Evolutionary conservation across 37 sponge, comb jelly and placozoan species (phyloP).

Genomic region (Eunapius fragilis): DNA sequence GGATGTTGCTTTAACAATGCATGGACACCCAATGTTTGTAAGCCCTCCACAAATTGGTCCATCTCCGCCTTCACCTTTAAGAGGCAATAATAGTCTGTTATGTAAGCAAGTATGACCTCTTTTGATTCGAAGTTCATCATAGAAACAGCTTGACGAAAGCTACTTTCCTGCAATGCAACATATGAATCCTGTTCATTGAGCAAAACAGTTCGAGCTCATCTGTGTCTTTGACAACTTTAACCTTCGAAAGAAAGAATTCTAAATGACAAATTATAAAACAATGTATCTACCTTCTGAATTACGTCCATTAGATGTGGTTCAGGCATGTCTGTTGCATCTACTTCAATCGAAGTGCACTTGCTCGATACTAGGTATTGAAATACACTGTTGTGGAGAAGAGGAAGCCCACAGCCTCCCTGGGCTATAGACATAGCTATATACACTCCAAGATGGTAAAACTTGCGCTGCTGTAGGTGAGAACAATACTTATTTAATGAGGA

Average conservation of each 20-base stretch:
- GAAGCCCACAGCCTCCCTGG: constrained; percentile 18
- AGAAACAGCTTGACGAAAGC: not conserved
- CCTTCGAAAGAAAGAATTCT: not conserved
- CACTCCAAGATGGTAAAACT: not conserved
- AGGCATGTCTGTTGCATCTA: not conserved
- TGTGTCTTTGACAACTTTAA: not conserved
- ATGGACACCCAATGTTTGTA: not conserved
- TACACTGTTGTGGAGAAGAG: constrained; percentile 4
- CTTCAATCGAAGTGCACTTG: not conserved
- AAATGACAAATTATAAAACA: not conserved
- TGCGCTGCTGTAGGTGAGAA: no score
- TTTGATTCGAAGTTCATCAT: not conserved
- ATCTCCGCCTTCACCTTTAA: constrained; percentile 6
- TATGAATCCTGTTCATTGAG: not conserved
- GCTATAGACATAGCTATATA: constrained; percentile 18
- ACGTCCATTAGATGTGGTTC: no score
- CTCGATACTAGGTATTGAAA: not conserved
- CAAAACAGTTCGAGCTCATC: not conserved
- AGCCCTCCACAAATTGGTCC: constrained; percentile 11
- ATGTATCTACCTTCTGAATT: not conserved
- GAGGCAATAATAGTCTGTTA: not conserved
- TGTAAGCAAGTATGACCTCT: no score
- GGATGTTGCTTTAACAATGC: not conserved
- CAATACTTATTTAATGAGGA: no score
- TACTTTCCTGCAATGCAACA: not conserved